Evolutionary conservation across 2,797 vertebrate genomes (phyloP), one percentile per base, ranked within the genome.

Genomic region (Trichosurus vulpecula): DNA sequence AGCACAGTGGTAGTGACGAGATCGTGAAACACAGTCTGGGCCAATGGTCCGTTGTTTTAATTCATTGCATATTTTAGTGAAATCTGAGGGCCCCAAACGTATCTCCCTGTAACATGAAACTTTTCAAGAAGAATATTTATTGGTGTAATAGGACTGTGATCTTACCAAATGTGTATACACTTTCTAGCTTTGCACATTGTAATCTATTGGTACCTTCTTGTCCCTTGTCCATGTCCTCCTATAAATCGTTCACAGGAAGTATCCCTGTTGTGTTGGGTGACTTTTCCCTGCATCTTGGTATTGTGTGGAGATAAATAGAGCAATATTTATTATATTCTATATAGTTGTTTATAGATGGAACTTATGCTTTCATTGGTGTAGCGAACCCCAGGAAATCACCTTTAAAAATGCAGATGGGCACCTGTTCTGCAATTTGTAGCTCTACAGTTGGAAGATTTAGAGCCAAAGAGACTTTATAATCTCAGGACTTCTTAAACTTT

Each of bases 31-130:
- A 9, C 54, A 87, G 6, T 90, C 10, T n/a, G 51, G n/a, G n/a
- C 41, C 14, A 74, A 53, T 0, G 0, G 52, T 51, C 35, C 66
- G 54, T 92, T 58, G n/a, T 27, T 27, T 3, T 92, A 87, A 87
- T 87, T 93, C 93, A 57, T 29, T 89, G 30, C 47, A 41, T 92
- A 61, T 58, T 92, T 92, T 66, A 91, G 52, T 56, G 52, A 66
- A 19, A 47, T 10, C 89, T 27, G 27, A 91, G 51, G 54, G 94
- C 58, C 6, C 55, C 55, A 90, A 52, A 47, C 16, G 30, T 27
- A 41, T 25, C 19, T 74, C 6, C 66, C 19, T 14, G 29, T 89
- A 41, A 57, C 35, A 16, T 54, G 51, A 8, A 0, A 27, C 22
- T 93, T 51, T 52, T 53, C n/a, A 12, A 53, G 89, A 22, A n/a